phyloP scores from a whole-genome alignment of 2,888 invertebrate species.

The Timandra comae region DNA sequence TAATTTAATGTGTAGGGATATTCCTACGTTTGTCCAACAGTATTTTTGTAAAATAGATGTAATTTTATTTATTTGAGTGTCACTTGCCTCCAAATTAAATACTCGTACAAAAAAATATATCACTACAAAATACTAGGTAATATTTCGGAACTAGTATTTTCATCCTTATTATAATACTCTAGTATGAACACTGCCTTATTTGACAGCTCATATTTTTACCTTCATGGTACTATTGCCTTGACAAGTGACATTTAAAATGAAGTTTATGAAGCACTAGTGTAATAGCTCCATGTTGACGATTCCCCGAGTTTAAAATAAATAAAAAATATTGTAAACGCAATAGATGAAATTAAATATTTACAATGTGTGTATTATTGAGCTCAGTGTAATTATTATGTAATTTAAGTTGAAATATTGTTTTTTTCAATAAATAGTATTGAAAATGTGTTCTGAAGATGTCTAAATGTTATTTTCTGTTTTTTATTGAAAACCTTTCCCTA shows the following conservation, averaged over 20 bases:
- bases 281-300: slow-evolving; percentile 11
- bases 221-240: no score
- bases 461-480: no score
- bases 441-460: slow-evolving; percentile 56
- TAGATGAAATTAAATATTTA: slow-evolving; percentile 17
- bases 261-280: slow-evolving; percentile 7
- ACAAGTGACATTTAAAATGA: no score
- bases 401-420: slow-evolving; percentile 60
- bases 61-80: no score
- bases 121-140: no score
- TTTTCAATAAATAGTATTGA: slow-evolving; percentile 46
- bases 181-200: no score
- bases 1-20: slow-evolving; percentile 36
- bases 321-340: slow-evolving; percentile 9
- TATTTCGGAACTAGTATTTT: no score
- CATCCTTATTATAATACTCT: no score
- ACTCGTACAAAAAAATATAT: no score
- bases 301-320: slow-evolving; percentile 5
- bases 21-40: slow-evolving; percentile 44
- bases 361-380: slow-evolving; percentile 22
- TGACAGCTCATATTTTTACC: no score
- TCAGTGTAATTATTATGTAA: slow-evolving; percentile 20
- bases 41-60: slow-evolving; percentile 44
- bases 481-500: no score
- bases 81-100: no score